These are phyloP conservation scores for Habropoda laboriosa DNA, from an alignment of 1,140 invertebrate genomes.

Conservation along the genomic window DNA sequence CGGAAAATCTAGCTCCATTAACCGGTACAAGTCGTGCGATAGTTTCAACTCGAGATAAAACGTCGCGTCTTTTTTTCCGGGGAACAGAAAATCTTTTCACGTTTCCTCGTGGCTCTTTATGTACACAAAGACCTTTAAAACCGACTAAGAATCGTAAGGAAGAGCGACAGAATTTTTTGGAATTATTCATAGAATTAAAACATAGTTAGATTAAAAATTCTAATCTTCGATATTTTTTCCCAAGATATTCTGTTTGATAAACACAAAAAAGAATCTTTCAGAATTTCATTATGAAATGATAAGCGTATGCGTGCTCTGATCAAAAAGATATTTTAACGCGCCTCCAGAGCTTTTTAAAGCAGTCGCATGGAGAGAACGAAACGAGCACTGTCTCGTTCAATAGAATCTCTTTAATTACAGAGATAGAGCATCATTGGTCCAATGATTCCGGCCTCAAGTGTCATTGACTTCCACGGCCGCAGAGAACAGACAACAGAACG, in stretches of 20 bases:
- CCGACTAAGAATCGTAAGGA: no score
- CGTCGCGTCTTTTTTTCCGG: background rate
- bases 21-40: background rate
- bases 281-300: no score
- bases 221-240: no score
- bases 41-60: background rate
- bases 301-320: background rate
- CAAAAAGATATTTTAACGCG: background rate
- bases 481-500: background rate
- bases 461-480: background rate
- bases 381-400: background rate
- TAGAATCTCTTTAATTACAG: background rate
- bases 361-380: no score
- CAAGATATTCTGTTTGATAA: no score
- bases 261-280: no score
- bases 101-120: background rate
- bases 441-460: background rate
- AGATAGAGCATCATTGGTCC: background rate
- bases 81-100: background rate
- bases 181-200: no score
- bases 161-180: no score
- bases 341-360: no score
- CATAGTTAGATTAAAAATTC: no score
- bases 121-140: no score
- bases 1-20: conserved; percentile 33